Evolutionary conservation across 2,888 invertebrate genomes (phyloP).

Genomic region (Trissolcus brochymenae): DNA sequence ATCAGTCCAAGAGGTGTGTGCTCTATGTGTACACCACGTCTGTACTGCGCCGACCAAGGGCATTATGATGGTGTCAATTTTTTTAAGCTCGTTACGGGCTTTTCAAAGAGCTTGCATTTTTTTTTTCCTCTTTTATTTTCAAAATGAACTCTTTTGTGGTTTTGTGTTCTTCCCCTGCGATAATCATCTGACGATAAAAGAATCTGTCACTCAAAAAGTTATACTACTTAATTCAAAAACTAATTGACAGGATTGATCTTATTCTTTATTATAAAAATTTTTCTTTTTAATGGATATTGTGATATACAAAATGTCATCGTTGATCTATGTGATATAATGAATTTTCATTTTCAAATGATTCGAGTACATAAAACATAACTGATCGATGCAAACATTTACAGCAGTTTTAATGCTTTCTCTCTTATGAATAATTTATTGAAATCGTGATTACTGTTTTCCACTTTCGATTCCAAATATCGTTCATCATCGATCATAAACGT

Average conservation of each 20-base stretch:
- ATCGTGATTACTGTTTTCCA: slow-evolving; percentile 2
- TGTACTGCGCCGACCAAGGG: slow-evolving; percentile 11
- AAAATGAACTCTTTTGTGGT: slow-evolving; percentile 29
- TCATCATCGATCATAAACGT: slow-evolving; percentile 30
- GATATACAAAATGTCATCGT: too few relatives aligned
- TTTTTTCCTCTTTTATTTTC: slow-evolving; percentile 9
- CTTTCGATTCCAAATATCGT: slow-evolving; percentile 21
- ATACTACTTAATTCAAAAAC: slow-evolving; percentile 6
- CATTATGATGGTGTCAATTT: slow-evolving; percentile 39
- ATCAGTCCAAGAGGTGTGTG: slow-evolving; percentile 11
- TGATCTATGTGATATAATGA: too few relatives aligned
- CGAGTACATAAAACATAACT: not conserved
- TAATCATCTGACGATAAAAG: slow-evolving; percentile 18
- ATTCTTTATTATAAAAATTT: too few relatives aligned
- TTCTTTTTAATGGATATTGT: too few relatives aligned
- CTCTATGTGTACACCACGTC: slow-evolving; percentile 16
- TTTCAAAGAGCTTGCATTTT: slow-evolving; percentile 19
- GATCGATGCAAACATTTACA: slow-evolving; percentile 5
- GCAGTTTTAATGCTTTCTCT: slow-evolving; percentile 2
- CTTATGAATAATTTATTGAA: slow-evolving; percentile 12
- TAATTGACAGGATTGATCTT: too few relatives aligned
- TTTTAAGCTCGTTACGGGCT: slow-evolving; percentile 28
- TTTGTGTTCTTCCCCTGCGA: slow-evolving; percentile 4
- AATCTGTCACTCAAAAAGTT: slow-evolving; percentile 11
- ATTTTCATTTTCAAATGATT: not conserved